Evolutionary conservation across 2,888 invertebrate genomes (phyloP), one percentile per base, ranked within the genome.

Genomic region (Ligdia adustata): DNA sequence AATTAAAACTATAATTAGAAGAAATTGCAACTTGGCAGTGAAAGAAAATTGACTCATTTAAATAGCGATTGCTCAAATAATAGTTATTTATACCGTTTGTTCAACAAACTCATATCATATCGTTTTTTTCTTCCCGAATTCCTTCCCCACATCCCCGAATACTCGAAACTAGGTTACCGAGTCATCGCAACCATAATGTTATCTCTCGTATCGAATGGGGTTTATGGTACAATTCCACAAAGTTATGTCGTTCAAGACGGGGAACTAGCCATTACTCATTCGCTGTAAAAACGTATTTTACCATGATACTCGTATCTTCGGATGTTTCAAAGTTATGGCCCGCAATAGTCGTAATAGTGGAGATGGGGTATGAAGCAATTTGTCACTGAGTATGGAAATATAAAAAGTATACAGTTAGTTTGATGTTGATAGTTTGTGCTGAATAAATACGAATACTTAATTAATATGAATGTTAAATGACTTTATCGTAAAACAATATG

Each of bases 151-250:
- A 48, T 20, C 40, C 35, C 51, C 41, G 15, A 49, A 58, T 55
- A 46, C 29, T 48, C 27, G 49, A 55, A 73, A 72, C 65, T 70
- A 55, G 73, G 73, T 74, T 69, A 74, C 62, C 58, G 52, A 66
- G 69, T 54, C 71, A 27, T 59, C 34, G 38, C 37, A 38, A 49
- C 54, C 57, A 58, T 35, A 51, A 47, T 53, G 55, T 62, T 63
- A 66, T 69, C 57, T 57, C 52, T 60, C 50, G 57, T 43, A 42
- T 31, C 54, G 54, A 70, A 66, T 45, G 57, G 60, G 68, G 66
- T 74, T 74, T 74, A 74, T 69, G 62, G 62, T 53, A 57, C 65
- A 48, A 61, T 63, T 61, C 55, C 50, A 48, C 33, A 60, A 44
- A 66, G 70, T 67, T 62, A 63, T 55, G 48, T 55, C 60, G 57